These are phyloP conservation scores for Pseudococcus longispinus DNA, from an alignment of 2,888 invertebrate genomes.

Conservation along the genomic window DNA sequence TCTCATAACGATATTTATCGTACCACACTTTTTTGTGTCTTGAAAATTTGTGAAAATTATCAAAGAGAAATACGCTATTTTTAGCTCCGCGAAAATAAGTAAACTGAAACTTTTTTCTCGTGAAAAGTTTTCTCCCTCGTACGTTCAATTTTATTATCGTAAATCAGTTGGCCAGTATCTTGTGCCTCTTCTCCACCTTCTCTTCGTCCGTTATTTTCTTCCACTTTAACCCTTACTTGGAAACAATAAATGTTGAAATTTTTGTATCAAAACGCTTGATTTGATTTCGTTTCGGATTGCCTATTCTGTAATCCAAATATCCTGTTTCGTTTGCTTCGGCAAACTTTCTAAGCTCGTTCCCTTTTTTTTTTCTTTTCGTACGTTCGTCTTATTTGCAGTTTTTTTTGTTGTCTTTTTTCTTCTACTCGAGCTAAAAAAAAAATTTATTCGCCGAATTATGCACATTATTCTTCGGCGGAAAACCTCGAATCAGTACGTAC, in stretches of 20 bases:
- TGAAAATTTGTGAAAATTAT: neutral
- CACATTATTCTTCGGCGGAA: neutral
- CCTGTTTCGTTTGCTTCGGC: neutral
- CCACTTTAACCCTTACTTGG: neutral
- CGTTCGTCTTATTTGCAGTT: neutral
- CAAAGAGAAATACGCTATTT: neutral
- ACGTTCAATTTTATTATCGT: constrained; percentile 5
- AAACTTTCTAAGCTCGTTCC: neutral
- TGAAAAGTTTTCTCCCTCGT: neutral
- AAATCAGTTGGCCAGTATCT: neutral
- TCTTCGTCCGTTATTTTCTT: neutral
- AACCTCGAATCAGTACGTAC: neutral
- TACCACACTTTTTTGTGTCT: neutral
- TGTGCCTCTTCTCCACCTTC: neutral
- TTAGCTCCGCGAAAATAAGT: neutral
- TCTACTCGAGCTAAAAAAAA: neutral
- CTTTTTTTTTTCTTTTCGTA: neutral
- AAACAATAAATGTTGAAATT: neutral
- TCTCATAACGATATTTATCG: neutral
- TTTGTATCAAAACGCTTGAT: neutral
- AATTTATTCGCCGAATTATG: neutral
- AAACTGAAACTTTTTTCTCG: neutral
- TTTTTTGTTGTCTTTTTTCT: neutral
- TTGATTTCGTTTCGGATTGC: neutral
- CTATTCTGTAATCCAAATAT: constrained; percentile 16